A percentile compares a stretch with the other conserved stretches of the same genome.
These are phyloP conservation scores for Diorhabda sublineata DNA, from an alignment of 1,140 invertebrate genomes.

Conservation along the genomic window DNA sequence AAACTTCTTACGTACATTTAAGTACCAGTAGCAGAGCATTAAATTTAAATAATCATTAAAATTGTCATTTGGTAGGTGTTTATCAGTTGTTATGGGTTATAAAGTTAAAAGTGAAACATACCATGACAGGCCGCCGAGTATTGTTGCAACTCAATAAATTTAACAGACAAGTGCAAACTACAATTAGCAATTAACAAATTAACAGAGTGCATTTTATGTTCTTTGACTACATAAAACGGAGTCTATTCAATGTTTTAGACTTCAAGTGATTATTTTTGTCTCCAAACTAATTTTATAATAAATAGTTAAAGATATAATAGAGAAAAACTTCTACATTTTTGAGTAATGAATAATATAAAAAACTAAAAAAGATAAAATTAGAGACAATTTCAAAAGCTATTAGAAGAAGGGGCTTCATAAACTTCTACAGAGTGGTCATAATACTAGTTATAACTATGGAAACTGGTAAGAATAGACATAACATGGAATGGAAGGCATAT, in stretches of 20 bases:
- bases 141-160: constrained; percentile 10
- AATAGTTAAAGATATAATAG: no score
- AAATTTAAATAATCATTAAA: neutral
- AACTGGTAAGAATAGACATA: no score
- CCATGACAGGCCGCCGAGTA: neutral
- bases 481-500: no score
- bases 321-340: no score
- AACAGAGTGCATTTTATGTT: neutral
- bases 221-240: neutral
- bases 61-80: neutral
- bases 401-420: no score
- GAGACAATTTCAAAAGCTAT: no score
- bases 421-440: no score
- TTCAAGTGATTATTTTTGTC: neutral
- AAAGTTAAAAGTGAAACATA: constrained; percentile 4
- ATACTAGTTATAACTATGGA: no score
- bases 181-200: constrained; percentile 12
- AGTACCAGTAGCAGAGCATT: neutral
- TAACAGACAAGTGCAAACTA: neutral
- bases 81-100: neutral
- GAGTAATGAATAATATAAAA: no score
- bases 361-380: no score
- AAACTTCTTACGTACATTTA: no score
- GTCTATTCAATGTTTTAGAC: neutral
- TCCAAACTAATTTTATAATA: no score